Evolutionary conservation across 2,888 invertebrate genomes (phyloP).

Genomic region (Sarcophaga subvicina): DNA sequence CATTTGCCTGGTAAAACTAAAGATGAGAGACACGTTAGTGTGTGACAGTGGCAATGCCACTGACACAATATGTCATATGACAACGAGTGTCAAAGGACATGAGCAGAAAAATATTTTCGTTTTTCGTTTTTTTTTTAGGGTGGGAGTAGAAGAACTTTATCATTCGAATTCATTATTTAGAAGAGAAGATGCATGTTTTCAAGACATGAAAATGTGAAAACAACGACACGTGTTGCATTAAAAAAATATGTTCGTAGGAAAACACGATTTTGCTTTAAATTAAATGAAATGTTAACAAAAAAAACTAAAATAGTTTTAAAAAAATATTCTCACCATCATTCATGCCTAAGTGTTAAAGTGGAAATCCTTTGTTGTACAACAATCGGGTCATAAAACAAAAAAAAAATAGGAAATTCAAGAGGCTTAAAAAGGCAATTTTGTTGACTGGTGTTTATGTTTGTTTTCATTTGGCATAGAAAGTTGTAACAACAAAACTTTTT

Average conservation of each 20-base stretch:
- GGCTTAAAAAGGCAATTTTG: constrained; percentile 66
- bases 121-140: constrained; percentile 25
- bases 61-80: constrained; percentile 79
- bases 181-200: constrained; percentile 19
- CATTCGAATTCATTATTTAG: too few relatives aligned
- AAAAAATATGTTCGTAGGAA: constrained; percentile 36
- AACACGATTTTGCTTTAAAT: constrained; percentile 65
- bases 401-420: constrained; percentile 16
- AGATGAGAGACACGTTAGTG: constrained; percentile 72
- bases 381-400: background rate
- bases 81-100: constrained; percentile 69
- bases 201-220: constrained; percentile 38
- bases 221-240: constrained; percentile 64
- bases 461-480: constrained; percentile 36
- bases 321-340: constrained; percentile 56
- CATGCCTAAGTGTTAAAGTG: constrained; percentile 54
- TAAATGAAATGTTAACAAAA: constrained; percentile 31
- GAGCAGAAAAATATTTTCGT: background rate
- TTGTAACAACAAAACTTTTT: constrained; percentile 46
- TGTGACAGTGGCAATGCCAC: constrained; percentile 40
- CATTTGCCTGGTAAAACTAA: constrained; percentile 17
- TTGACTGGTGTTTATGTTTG: constrained; percentile 59
- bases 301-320: constrained; percentile 39
- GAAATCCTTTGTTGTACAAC: constrained; percentile 38
- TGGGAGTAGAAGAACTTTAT: constrained; percentile 30